Percentiles rank a stretch among this genome's conserved stretches.
These are phyloP conservation scores for Haemorhous mexicanus DNA, from an alignment of 2,113 vertebrate genomes.

Conservation along the genomic window DNA sequence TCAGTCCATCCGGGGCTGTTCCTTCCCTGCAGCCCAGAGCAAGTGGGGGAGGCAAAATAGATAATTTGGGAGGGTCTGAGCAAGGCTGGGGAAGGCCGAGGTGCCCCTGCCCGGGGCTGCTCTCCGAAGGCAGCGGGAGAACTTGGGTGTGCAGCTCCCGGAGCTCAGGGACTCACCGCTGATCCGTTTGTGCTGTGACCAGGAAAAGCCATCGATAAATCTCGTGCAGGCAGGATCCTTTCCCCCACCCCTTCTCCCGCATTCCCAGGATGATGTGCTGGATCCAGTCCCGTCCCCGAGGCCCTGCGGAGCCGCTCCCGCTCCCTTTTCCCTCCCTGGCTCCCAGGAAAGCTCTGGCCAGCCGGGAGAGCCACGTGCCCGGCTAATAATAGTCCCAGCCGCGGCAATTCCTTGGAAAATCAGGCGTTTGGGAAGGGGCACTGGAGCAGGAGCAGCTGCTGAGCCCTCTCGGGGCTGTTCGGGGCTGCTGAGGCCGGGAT, in stretches of 20 bases:
- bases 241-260: background rate
- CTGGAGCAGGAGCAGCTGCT: fast-evolving
- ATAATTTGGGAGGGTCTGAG: background rate
- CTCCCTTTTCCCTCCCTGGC: background rate
- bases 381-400: fast-evolving
- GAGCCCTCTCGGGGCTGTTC: fast-evolving
- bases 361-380: background rate
- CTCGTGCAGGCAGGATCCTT: background rate
- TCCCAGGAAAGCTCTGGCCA: background rate
- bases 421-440: fast-evolving
- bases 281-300: background rate
- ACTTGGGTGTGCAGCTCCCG: background rate
- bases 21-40: background rate
- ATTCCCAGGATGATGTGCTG: background rate
- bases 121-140: background rate
- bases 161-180: background rate
- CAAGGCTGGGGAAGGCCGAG: background rate
- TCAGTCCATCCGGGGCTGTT: background rate
- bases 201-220: background rate
- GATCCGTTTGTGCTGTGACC: background rate
- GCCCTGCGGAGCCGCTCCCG: background rate
- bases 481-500: too few relatives aligned
- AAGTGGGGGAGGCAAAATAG: background rate
- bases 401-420: background rate
- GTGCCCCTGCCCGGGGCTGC: background rate